Evolutionary conservation across 2,888 invertebrate species (phyloP).

Genomic region (Graphium colonna): DNA sequence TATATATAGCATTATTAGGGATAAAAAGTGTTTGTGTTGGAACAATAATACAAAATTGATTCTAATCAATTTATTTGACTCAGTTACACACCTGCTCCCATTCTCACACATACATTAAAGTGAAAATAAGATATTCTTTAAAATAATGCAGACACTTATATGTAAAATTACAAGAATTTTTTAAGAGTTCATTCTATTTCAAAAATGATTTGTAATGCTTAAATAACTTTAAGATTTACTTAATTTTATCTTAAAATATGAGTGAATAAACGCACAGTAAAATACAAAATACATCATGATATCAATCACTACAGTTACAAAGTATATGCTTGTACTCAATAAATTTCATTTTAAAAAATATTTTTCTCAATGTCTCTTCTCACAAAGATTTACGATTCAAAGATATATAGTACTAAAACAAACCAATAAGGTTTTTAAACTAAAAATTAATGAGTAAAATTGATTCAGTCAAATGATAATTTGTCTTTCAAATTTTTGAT

Average conservation of each 20-base stretch:
- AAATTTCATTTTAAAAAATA: background rate
- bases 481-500: background rate
- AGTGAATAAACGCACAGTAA: constrained; percentile 9
- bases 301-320: background rate
- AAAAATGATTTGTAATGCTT: background rate
- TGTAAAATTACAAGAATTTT: constrained; percentile 6
- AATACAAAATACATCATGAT: constrained; percentile 12
- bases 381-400: background rate
- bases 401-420: no score
- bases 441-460: background rate
- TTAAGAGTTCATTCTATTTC: background rate
- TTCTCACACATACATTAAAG: constrained; percentile 34
- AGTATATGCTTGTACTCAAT: constrained; percentile 7
- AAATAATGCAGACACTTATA: constrained; percentile 37
- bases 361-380: background rate
- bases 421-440: background rate
- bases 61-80: constrained; percentile 44
- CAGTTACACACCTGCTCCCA: constrained; percentile 56
- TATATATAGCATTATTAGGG: background rate
- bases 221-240: background rate
- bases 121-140: constrained; percentile 22
- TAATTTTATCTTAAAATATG: background rate
- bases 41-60: constrained; percentile 33
- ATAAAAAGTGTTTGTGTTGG: constrained; percentile 3
- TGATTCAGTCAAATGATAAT: background rate